Base-by-base conservation (phyloP, 2,113 vertebrate species). In the Prunella fulvescens region DNA sequence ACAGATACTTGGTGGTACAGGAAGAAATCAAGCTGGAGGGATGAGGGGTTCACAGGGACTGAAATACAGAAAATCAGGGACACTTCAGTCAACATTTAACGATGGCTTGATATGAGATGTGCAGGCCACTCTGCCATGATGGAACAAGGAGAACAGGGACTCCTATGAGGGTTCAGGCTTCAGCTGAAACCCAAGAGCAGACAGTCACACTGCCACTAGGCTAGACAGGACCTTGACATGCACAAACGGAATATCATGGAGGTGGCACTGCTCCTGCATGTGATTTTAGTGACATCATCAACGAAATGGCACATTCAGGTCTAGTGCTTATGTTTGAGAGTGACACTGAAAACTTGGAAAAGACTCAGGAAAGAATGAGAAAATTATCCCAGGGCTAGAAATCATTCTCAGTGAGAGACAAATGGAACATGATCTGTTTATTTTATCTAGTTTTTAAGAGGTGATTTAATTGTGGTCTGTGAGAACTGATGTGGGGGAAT, bases 361-460 rank as follows among this genome's bases (percentile, higher is more conserved):
- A 60, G 19, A 42, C 82, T 86, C 82, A 77, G 76, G 76, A 94
- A 94, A 86, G 50, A 90, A 62, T 7, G 6, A 86, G 71, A 88
- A 86, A 86, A 86, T 86, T 61, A 93, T 94, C 86, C 65, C 82
- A 95, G 86, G 72, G 90, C 76, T 91, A 90, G 94, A 96, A 95
- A 92, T 94, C 82, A 92, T 86, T 93, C 72, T 81, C 51, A 92
- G 35, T 47, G 67, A 94, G 90, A 82, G 71, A 80, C 51, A 40
- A 86, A 72, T 40, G 80, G 82, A 95, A 86, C 51, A 90, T 5
- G 39, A 95, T 90, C 95, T 95, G 76, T 92, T 94, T 93, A 70
- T 86, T 92, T 94, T 96, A 96, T 96, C 92, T 94, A 33, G 45
- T 92, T 83, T 94, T 96, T 91, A 96, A 95, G 96, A 96, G 95